A percentile compares a stretch with the other conserved stretches of the same genome.
Conservation (phyloP, 2,888 invertebrate species). For the Cosmia pyralina region DNA sequence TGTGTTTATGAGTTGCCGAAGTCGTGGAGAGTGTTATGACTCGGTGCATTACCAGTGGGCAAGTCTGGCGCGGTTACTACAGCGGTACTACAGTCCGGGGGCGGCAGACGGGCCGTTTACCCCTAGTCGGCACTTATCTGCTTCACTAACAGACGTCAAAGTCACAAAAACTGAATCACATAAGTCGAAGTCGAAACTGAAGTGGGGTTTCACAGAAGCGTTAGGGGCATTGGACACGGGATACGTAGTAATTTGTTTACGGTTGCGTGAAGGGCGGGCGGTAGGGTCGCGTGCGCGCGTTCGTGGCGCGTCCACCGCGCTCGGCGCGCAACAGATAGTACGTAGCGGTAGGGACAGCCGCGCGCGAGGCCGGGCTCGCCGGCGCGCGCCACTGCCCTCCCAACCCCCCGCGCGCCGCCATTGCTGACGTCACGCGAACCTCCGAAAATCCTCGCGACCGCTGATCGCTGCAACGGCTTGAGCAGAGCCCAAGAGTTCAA, state of each 20-base stretch:
- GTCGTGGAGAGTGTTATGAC: constrained; percentile 58
- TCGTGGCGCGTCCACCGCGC: constrained; percentile 82
- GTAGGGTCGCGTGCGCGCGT: constrained; percentile 69
- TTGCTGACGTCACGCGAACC: constrained; percentile 87
- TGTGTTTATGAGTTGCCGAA: constrained; percentile 37
- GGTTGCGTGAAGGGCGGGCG: constrained; percentile 77
- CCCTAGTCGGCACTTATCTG: constrained; percentile 72
- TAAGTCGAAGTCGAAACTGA: constrained; percentile 64
- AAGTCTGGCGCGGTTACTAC: constrained; percentile 79
- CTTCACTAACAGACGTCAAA: constrained; percentile 73
- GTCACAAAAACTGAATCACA: constrained; percentile 70
- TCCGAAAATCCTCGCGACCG: constrained; percentile 81
- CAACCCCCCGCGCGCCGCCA: constrained; percentile 62
- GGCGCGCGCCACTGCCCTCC: constrained; percentile 79
- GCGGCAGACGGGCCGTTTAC: constrained; percentile 82
- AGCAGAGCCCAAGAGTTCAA: constrained; percentile 67
- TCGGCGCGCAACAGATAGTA: constrained; percentile 87
- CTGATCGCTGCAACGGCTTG: constrained; percentile 79
- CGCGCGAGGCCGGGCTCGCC: constrained; percentile 68
- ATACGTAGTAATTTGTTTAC: constrained; percentile 83
- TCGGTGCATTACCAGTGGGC: constrained; percentile 77
- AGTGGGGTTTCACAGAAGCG: constrained; percentile 60
- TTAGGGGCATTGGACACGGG: constrained; percentile 65
- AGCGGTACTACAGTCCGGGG: constrained; percentile 83
- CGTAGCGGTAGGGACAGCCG: constrained; percentile 75